Conservation (phyloP, 2,113 vertebrate species). For the Oreochromis spilurus region DNA sequence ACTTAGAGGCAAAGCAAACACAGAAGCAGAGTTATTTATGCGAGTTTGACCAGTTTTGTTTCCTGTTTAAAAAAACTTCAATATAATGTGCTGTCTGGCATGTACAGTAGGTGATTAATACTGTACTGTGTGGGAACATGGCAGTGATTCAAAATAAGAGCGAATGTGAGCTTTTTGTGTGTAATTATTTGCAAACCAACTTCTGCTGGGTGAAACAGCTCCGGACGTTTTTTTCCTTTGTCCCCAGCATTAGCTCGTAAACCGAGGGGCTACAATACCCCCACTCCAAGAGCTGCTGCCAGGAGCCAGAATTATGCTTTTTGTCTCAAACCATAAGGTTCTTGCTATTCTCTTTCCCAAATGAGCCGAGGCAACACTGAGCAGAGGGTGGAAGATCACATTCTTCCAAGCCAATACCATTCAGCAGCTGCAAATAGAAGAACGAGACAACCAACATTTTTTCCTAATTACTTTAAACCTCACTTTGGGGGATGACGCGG, state of each 20-base stretch:
- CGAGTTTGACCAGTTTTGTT: not conserved
- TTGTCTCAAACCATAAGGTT: conserved; percentile 38
- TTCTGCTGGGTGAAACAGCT: conserved; percentile 36
- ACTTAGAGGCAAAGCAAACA: not conserved
- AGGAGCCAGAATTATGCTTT: conserved; percentile 25
- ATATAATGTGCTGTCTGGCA: not conserved
- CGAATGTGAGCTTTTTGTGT: conserved; percentile 30
- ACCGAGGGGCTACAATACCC: conserved; percentile 20
- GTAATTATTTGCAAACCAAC: conserved; percentile 43
- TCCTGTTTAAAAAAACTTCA: not conserved
- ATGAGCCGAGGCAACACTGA: conserved; percentile 8
- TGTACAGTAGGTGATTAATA: conserved; percentile 43
- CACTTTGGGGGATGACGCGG: conserved; percentile 18
- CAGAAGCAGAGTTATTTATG: not conserved
- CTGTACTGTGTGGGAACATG: conserved; percentile 39
- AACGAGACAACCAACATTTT: conserved; percentile 23
- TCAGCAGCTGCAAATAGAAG: conserved; percentile 30
- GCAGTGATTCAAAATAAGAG: conserved; percentile 6
- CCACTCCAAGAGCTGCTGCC: conserved; percentile 20
- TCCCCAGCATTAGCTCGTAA: conserved; percentile 11
- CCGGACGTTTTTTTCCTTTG: conserved; percentile 40
- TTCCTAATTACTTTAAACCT: conserved; percentile 53
- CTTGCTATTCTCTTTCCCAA: conserved; percentile 17
- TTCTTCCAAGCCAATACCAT: conserved; percentile 20
- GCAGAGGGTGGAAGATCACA: conserved; percentile 25